Percentiles rank a stretch among this genome's conserved stretches.
Evolutionary conservation across 2,888 invertebrate species (phyloP).

Genomic region (Nomada lathburiana): DNA sequence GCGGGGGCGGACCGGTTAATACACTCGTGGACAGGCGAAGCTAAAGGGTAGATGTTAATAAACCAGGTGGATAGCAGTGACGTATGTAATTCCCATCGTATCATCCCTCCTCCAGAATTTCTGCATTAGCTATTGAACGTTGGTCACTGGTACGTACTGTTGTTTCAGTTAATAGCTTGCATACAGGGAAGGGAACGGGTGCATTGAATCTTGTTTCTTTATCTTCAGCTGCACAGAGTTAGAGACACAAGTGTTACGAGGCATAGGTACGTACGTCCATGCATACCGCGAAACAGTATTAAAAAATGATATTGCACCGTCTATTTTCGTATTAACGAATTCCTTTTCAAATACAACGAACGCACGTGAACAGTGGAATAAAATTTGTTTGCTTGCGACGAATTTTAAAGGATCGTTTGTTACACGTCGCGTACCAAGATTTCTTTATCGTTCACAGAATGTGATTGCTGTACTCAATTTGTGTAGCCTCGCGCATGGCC

Average conservation of each 20-base stretch:
- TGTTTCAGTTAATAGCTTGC: not conserved
- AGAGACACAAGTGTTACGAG: too few species aligned
- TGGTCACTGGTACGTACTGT: not conserved
- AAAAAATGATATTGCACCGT: too few species aligned
- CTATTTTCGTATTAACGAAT: too few species aligned
- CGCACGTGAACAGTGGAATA: too few species aligned
- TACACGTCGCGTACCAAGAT: conserved; percentile 15
- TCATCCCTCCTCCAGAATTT: conserved; percentile 51
- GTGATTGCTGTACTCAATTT: conserved; percentile 21
- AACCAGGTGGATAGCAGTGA: conserved; percentile 66
- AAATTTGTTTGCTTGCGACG: not conserved
- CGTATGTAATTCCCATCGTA: conserved; percentile 59
- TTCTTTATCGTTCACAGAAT: not conserved
- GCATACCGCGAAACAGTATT: too few species aligned
- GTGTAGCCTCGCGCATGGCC: not conserved
- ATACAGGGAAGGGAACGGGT: too few species aligned
- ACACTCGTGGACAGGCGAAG: conserved; percentile 65
- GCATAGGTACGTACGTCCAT: too few species aligned
- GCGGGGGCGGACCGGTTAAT: conserved; percentile 67
- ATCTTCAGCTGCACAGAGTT: not conserved
- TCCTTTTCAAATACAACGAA: too few species aligned
- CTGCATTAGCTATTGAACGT: conserved; percentile 40
- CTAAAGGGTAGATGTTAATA: conserved; percentile 72
- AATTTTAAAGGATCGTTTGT: conserved; percentile 22
- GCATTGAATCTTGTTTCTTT: too few species aligned